Percentiles rank a stretch among this genome's conserved stretches.
Conservation (phyloP, 2,888 invertebrate species). For the Xestoiulus laeticollis region DNA sequence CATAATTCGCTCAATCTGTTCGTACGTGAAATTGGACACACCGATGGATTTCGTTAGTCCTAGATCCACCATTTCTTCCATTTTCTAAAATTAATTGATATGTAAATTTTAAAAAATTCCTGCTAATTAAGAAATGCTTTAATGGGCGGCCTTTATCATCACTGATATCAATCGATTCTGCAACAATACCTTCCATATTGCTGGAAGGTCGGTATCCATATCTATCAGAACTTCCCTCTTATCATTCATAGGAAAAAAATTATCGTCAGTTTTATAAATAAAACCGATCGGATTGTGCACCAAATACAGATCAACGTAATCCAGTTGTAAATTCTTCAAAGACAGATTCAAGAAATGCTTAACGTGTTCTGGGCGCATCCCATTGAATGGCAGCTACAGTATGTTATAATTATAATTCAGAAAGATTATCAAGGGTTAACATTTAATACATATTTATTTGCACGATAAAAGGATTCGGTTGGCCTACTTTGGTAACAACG, state of each 20-base stretch:
- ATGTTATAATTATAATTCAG: no score
- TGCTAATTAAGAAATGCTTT: no score
- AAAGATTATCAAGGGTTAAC: no score
- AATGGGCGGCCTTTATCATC: background rate
- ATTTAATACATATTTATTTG: no score
- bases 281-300: conserved; percentile 79
- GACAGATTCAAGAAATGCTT: conserved; percentile 75
- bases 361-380: conserved; percentile 75
- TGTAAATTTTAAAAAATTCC: background rate
- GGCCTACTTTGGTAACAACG: conserved; percentile 79
- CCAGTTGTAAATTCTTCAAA: conserved; percentile 74
- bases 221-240: conserved; percentile 67
- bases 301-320: conserved; percentile 84
- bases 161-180: background rate
- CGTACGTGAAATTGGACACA: conserved; percentile 81
- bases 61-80: conserved; percentile 74
- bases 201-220: conserved; percentile 74
- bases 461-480: no score
- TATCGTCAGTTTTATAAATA: conserved; percentile 70
- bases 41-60: conserved; percentile 83
- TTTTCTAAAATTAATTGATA: conserved; percentile 66
- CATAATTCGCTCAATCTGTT: conserved; percentile 76
- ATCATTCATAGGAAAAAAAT: conserved; percentile 73
- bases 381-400: conserved; percentile 67
- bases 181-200: conserved; percentile 72